phyloP scores from a whole-genome alignment of 2,888 invertebrate species.

The Agrotis segetum region DNA sequence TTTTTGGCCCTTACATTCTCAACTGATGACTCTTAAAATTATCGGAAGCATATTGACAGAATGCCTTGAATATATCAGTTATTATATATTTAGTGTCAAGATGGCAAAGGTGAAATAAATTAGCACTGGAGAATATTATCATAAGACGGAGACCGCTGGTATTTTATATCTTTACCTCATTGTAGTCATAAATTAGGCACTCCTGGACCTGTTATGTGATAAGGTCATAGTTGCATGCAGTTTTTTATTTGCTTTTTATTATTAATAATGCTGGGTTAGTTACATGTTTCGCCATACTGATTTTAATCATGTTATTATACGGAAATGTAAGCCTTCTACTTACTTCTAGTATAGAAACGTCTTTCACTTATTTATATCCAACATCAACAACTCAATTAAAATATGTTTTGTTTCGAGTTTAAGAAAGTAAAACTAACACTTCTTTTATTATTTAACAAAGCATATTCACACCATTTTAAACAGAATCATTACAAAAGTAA shows the following conservation, averaged over 20 bases:
- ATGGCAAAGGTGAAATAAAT: conserved; percentile 58
- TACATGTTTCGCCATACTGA: conserved; percentile 12
- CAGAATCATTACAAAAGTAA: conserved; percentile 84
- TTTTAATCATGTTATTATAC: conserved; percentile 44
- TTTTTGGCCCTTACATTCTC: background rate
- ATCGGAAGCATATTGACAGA: conserved; percentile 19
- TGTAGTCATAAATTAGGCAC: conserved; percentile 28
- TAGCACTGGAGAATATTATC: conserved; percentile 46
- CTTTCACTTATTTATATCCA: conserved; percentile 63
- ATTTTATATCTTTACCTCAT: conserved; percentile 18
- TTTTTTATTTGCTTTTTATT: conserved; percentile 36
- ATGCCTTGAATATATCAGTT: conserved; percentile 48
- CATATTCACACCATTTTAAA: conserved; percentile 88
- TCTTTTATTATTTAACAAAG: conserved; percentile 85
- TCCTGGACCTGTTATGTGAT: conserved; percentile 53
- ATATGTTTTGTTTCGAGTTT: conserved; percentile 80
- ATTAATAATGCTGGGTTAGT: conserved; percentile 49
- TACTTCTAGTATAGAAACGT: conserved; percentile 65
- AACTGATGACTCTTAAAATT: background rate
- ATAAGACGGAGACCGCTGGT: conserved; percentile 14
- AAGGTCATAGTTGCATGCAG: conserved; percentile 42
- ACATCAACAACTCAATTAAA: conserved; percentile 66
- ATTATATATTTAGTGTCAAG: conserved; percentile 29
- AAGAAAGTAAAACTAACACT: conserved; percentile 89
- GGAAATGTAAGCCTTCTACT: conserved; percentile 55